Conservation (phyloP, 1,140 invertebrate species). For the Papilio polyxenes region DNA sequence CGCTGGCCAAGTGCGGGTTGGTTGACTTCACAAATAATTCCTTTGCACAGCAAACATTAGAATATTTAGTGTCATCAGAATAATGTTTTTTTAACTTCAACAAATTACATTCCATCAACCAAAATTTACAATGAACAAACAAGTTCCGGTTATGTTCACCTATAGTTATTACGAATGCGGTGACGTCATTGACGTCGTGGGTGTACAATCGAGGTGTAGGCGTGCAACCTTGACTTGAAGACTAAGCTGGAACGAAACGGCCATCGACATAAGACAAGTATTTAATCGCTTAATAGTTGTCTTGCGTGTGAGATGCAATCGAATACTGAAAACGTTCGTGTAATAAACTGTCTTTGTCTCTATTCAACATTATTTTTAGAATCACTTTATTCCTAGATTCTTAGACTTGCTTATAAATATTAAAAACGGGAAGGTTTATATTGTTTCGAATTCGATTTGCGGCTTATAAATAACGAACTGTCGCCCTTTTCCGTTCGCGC, state of each 20-base stretch:
- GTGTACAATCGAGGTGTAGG: conserved; percentile 28
- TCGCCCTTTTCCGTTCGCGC: background rate
- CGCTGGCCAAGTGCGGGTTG: no score
- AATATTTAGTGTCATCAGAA: background rate
- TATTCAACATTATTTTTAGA: background rate
- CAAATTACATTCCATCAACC: background rate
- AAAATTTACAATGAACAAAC: conserved; percentile 7
- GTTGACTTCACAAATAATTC: background rate
- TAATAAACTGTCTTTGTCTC: background rate
- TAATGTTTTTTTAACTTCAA: background rate
- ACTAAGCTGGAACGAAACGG: conserved; percentile 38
- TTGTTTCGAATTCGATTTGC: background rate
- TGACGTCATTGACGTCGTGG: conserved; percentile 32
- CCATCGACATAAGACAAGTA: conserved; percentile 26
- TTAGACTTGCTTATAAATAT: no score
- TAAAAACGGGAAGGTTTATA: background rate
- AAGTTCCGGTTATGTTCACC: conserved; percentile 26
- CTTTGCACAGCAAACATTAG: background rate
- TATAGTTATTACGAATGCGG: conserved; percentile 30
- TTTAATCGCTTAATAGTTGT: conserved; percentile 25
- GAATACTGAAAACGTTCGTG: background rate
- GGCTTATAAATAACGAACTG: background rate
- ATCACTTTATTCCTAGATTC: no score
- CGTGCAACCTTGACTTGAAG: conserved; percentile 36
- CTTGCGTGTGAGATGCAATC: conserved; percentile 22